These are phyloP conservation scores for Schmidtea mediterranea DNA, from an alignment of 1,140 invertebrate genomes.

Conservation along the genomic window DNA sequence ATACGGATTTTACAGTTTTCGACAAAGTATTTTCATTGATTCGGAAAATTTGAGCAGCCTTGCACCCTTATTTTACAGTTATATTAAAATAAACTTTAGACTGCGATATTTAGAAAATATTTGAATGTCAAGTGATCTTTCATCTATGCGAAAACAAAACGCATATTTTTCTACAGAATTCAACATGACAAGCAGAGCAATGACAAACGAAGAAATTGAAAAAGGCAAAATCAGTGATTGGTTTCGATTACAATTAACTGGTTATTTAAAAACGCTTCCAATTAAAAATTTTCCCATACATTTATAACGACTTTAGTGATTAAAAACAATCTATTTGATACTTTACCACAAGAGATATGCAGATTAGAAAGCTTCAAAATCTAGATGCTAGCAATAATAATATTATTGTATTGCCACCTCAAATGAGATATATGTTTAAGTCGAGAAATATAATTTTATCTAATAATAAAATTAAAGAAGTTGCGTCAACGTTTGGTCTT, in stretches of 20 bases:
- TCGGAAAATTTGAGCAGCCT: too few relatives aligned
- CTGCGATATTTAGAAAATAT: too few relatives aligned
- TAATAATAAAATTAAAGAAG: neutral
- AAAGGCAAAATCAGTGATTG: neutral
- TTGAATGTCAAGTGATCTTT: too few relatives aligned
- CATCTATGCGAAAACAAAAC: too few relatives aligned
- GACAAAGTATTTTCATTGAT: too few relatives aligned
- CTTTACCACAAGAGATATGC: neutral
- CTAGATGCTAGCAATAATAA: slow-evolving; percentile 3
- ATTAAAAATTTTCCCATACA: neutral
- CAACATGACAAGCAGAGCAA: neutral
- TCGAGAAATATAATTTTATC: neutral
- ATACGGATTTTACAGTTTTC: too few relatives aligned
- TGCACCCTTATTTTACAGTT: too few relatives aligned
- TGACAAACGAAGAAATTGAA: slow-evolving; percentile 3
- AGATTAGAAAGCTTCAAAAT: neutral
- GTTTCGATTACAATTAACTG: neutral
- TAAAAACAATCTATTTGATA: neutral
- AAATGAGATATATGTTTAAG: neutral
- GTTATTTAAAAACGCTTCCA: slow-evolving; percentile 3
- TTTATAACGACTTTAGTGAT: neutral
- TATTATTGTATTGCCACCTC: neutral
- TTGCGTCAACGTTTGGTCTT: neutral
- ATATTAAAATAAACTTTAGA: too few relatives aligned
- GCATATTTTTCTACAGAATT: neutral